These are phyloP conservation scores for Petromus typicus DNA, from an alignment of 2,113 vertebrate genomes.

Conservation along the genomic window DNA sequence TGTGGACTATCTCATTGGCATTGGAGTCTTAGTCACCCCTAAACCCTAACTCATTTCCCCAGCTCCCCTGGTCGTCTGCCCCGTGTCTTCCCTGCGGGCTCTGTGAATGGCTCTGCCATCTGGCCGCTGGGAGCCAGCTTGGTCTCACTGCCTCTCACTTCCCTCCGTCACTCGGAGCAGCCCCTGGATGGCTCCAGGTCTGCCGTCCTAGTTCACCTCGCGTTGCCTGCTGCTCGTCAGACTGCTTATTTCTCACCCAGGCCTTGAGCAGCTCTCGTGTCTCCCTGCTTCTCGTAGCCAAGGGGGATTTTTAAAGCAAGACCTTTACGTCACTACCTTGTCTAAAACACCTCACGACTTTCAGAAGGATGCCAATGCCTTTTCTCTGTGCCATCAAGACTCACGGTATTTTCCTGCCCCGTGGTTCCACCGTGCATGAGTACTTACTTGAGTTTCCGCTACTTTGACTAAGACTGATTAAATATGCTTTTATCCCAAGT, in stretches of 20 bases:
- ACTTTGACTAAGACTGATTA: background rate
- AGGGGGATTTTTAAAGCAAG: background rate
- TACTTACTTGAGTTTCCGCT: background rate
- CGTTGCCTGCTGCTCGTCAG: background rate
- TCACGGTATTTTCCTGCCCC: background rate
- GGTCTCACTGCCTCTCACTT: background rate
- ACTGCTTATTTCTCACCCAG: background rate
- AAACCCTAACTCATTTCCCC: background rate
- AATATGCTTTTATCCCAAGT: background rate
- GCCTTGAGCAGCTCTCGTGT: background rate
- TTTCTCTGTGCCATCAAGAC: background rate
- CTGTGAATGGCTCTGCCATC: background rate
- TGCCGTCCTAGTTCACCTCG: background rate
- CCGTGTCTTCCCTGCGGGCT: accelerated
- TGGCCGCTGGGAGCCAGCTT: background rate
- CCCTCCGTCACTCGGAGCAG: background rate
- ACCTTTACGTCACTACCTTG: background rate
- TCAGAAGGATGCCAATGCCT: background rate
- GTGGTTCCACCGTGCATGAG: background rate
- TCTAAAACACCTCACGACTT: background rate
- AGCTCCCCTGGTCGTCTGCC: background rate
- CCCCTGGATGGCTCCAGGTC: background rate
- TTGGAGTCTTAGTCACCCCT: background rate
- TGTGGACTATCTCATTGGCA: background rate
- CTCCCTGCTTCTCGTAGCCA: background rate